These are phyloP conservation scores for Yponomeuta plumbellus DNA, from an alignment of 2,888 invertebrate species.

Conservation along the genomic window DNA sequence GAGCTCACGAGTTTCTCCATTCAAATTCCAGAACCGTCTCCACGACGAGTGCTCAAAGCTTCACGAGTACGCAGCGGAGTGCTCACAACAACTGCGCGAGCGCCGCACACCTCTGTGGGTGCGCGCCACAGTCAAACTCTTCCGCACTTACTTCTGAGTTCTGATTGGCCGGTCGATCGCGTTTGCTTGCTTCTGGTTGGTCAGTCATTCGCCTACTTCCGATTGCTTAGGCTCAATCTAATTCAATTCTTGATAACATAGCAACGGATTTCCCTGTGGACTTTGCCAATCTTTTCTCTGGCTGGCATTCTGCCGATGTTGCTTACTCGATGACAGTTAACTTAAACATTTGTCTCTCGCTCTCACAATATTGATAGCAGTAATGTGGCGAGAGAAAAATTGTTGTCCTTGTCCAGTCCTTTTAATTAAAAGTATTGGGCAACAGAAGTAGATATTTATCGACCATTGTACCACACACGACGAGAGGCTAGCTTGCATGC, in stretches of 20 bases:
- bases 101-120: conserved; percentile 89
- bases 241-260: background rate
- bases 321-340: no score
- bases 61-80: conserved; percentile 79
- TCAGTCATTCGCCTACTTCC: background rate
- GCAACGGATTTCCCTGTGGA: no score
- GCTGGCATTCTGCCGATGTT: no score
- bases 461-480: no score
- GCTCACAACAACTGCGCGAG: conserved; percentile 80
- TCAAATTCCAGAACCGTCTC: conserved; percentile 67
- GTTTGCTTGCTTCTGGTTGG: background rate
- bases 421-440: no score
- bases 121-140: conserved; percentile 81
- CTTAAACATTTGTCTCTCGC: no score
- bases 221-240: background rate
- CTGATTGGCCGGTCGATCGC: conserved; percentile 40
- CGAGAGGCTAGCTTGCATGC: no score
- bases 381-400: no score
- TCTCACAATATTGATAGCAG: no score
- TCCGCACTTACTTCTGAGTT: conserved; percentile 88
- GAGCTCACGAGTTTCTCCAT: background rate
- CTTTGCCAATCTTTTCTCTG: no score
- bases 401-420: no score
- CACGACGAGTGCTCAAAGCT: conserved; percentile 85
- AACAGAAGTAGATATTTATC: no score